These are phyloP conservation scores for Lumbricus terrestris DNA, from an alignment of 2,888 invertebrate genomes.

Conservation along the genomic window DNA sequence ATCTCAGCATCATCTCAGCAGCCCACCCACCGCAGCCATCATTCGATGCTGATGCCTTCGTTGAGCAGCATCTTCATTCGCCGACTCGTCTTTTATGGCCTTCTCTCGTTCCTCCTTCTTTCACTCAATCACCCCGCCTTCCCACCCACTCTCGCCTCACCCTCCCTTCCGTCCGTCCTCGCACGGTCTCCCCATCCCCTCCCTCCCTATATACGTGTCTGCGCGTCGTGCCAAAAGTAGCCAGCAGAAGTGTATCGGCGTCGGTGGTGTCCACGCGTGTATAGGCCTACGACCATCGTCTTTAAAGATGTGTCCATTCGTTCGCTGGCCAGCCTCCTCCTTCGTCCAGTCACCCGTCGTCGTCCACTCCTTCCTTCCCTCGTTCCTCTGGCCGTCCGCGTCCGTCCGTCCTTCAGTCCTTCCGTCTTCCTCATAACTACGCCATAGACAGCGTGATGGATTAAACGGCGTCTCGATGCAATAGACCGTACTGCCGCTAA, in stretches of 20 bases:
- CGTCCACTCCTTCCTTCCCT: neutral
- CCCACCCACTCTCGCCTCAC: neutral
- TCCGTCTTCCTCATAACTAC: neutral
- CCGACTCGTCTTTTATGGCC: neutral
- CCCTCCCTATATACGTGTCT: neutral
- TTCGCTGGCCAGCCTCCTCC: neutral
- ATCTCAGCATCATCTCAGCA: too few relatives aligned
- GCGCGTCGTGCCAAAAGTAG: neutral
- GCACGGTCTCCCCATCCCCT: neutral
- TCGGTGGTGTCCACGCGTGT: too few relatives aligned
- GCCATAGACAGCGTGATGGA: neutral
- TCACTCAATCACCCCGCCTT: neutral
- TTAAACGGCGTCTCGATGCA: slow-evolving; percentile 11
- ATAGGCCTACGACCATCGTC: too few relatives aligned
- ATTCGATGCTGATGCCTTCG: slow-evolving; percentile 3
- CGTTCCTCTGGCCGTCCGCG: neutral
- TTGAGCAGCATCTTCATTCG: slow-evolving; percentile 3
- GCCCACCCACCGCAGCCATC: neutral
- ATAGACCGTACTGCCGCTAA: slow-evolving; percentile 14
- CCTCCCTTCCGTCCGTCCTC: neutral
- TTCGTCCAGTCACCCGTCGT: neutral
- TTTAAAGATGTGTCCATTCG: neutral
- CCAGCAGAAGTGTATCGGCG: neutral
- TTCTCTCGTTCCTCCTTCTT: neutral
- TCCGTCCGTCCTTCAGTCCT: neutral